Conservation (phyloP, 2,113 vertebrate genomes). For the Ophthalmolycus amberensis region DNA sequence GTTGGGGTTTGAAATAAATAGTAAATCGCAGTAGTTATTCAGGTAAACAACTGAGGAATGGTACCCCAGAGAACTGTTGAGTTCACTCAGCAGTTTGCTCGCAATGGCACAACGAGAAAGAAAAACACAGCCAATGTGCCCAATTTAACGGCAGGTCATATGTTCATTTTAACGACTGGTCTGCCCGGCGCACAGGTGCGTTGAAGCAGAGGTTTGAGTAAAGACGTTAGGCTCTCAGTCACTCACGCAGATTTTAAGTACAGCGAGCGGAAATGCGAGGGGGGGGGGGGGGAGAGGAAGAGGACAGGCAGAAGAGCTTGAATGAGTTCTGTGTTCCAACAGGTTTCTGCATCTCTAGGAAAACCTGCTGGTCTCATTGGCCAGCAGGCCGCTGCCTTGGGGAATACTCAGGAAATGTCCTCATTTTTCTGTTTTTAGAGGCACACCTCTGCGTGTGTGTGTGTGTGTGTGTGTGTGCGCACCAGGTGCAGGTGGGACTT, state of each 20-base stretch:
- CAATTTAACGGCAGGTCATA: constrained; percentile 55
- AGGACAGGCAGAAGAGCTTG: constrained; percentile 52
- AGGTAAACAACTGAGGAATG: constrained; percentile 63
- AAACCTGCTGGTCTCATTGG: constrained; percentile 57
- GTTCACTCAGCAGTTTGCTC: constrained; percentile 37
- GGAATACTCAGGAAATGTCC: constrained; percentile 70
- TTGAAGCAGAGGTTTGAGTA: constrained; percentile 23
- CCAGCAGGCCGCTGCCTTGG: constrained; percentile 28
- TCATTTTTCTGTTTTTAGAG: constrained; percentile 68
- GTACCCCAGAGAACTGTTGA: constrained; percentile 50
- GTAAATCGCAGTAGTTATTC: constrained; percentile 66
- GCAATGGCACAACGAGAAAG: constrained; percentile 40
- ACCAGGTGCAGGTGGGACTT: constrained; percentile 38
- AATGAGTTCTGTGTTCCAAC: constrained; percentile 61
- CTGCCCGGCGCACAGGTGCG: constrained; percentile 68
- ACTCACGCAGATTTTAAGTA: constrained; percentile 22
- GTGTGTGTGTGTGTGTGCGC: not conserved
- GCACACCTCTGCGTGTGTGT: constrained; percentile 13
- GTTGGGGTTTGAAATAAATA: constrained; percentile 46
- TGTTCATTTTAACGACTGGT: constrained; percentile 66
- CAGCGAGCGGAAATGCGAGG: not conserved
- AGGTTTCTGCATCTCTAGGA: constrained; percentile 58
- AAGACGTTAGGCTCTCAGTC: constrained; percentile 51
- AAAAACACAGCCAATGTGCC: constrained; percentile 58
- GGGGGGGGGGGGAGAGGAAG: constrained; percentile 1